Base-by-base conservation (phyloP, 2,888 invertebrate species). In the Andrena fulva region DNA sequence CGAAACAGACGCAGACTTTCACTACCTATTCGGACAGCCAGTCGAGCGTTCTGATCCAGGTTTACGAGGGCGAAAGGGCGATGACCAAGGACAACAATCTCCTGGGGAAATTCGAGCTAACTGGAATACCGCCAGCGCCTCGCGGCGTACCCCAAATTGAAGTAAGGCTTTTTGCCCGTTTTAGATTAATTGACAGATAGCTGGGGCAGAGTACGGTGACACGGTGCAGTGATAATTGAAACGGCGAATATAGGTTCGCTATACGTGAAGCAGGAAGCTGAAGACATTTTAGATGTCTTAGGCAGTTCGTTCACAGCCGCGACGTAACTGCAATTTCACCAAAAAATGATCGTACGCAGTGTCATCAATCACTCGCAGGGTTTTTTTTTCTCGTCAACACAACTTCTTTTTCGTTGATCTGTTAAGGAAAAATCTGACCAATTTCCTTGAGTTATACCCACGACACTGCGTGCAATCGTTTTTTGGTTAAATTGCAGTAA, bases 1-100 rank as follows among this genome's bases (percentile, higher is more conserved):
- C 98, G 84, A 98, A 98, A 95, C 98, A 98, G 94, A 98, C 98
- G 0, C 98, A 99, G 94, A 98, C 97, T 74, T 99, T 99, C 95
- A 98, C 98, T 91, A 99, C 99, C 27, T 99, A 99, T 94, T 97
- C 98, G 0, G 99, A 99, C 95, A 99, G 99, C 95, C 99, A 99
- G 94, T 98, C 98, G 72, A 98, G 98, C 92, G 98, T 98, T 88
- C 95, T 98, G 91, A 98, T 98, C 93, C 97, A 97, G 93, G 98
- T 98, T n/a, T 98, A 97, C 92, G 98, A 98, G 95, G 98, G 97
- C 85, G 98, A 98, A 95, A 96, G 98, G 89, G 97, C 98, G 81
- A 98, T 98, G 98, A 98, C 98, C 91, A 98, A 97, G 93, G 98
- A 98, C 94, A 98, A 98, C 95, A 97, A 99, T 94, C 95, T 98